Base-by-base conservation (phyloP, 2,797 vertebrate species). In the Eremophila alpestris region DNA sequence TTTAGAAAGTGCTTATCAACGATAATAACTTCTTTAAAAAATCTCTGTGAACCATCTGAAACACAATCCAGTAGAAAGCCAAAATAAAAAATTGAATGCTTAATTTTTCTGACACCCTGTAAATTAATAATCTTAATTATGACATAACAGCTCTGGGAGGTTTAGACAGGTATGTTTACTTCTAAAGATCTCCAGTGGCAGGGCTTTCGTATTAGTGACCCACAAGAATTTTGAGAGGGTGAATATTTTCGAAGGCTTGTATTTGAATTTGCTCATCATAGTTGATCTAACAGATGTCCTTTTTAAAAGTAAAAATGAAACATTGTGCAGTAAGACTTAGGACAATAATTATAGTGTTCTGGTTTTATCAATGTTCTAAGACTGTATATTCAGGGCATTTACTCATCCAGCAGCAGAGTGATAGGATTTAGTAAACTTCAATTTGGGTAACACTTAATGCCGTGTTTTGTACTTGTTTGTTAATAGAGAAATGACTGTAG, bases 351-450 rank as follows among this genome's bases (percentile, higher is more conserved):
- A 23, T n/a, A 30, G 32, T 36, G 8, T 80, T 83, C 3, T 54
- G 38, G 9, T 56, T 89, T 74, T 78, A 36, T 58, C n/a, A 1
- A 11, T 0, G 0, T 77, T 64, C 79, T 87, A 36, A 77, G 36
- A 41, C 32, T 78, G 23, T 55, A 10, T 80, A n/a, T 80, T 81
- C 23, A 40, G 62, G 22, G 30, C 17, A 68, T 67, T 80, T 84
- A 43, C 38, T 87, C 9, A 4, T 82, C 26, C 20, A 73, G 24
- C 17, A 40, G 38, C 43, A 91, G 49, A 76, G 43, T 73, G 59
- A 82, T 27, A 89, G 45, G 62, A 84, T 83, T 81, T 76, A 63
- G 63, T 60, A 43, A 82, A 88, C 73, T 48, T 24, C 38, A 78
- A 67, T 73, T 43, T 60, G 49, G 29, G 16, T 83, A 60, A 41